Base-by-base conservation (phyloP, 2,797 vertebrate genomes). In the Halcyon leucocephala region DNA sequence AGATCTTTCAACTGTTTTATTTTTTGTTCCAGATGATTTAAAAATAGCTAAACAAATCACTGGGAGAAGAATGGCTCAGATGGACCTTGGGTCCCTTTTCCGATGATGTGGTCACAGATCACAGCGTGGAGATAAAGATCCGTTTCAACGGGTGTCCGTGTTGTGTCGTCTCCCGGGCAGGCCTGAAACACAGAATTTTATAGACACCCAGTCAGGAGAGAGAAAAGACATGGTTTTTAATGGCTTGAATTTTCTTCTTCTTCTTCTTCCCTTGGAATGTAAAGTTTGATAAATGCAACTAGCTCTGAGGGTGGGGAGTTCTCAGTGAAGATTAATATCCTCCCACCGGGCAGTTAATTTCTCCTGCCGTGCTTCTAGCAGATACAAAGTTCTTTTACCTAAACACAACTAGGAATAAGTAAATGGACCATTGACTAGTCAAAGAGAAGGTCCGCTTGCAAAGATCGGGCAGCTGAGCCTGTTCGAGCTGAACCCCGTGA, bases 61-160 rank as follows among this genome's bases (percentile, higher is more conserved):
- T 21, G 44, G 55, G 41, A 51, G 55, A 79, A 79, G n/a, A 84
- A n/a, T 16, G 58, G 42, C 25, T 29, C 31, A 60, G 60, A 39
- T 16, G 35, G 58, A 37, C 33, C 44, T 98, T 73, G 98, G 64
- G 94, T 86, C 14, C 97, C 98, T 93, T 97, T 97, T 93, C 98
- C 97, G 91, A 98, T 87, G 70, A 96, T 52, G 67, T 98, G 98
- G 96, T 99, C 98, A n/a, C 98, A 99, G 97, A 98, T 98, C 91
- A 98, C 98, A 74, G 96, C 98, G 41, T 99, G 98, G 55, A 95
- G 37, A 96, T 99, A 99, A 95, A 99, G 98, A 26, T 98, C 94
- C 5, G 98, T 99, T 91, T 97, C 95, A 29, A 99, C 87, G 33
- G 96, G 71, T 4, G 64, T 98, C 95, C 98, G 97, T 21, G 80